Percentiles rank a stretch among this genome's conserved stretches.
phyloP scores from a whole-genome alignment of 92 coral and sea anemone species.

The Anthopleura xanthogrammica region DNA sequence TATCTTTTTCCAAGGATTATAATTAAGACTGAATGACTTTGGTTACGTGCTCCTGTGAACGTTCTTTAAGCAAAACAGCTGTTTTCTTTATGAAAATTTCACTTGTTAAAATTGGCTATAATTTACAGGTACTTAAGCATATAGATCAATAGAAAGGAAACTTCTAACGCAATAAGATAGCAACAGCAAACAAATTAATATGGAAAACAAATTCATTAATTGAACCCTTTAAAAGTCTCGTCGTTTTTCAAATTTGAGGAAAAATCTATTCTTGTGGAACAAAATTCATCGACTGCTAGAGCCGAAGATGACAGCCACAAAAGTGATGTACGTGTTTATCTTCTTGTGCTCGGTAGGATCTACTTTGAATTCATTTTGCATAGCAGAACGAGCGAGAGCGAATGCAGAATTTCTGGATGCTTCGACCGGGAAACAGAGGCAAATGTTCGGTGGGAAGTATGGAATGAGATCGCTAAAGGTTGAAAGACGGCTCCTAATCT shows the following conservation, averaged over 20 bases:
- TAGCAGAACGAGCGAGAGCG: background rate
- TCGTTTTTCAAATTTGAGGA: background rate
- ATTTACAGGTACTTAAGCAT: too few species aligned
- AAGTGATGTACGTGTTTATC: background rate
- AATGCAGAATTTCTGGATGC: background rate
- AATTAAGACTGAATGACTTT: too few species aligned
- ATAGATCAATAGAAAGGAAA: background rate
- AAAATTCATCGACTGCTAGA: background rate
- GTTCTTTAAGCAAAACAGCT: background rate
- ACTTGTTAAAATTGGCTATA: too few species aligned
- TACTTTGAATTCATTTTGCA: background rate
- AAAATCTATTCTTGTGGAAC: background rate
- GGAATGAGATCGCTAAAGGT: background rate
- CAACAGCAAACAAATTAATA: too few species aligned
- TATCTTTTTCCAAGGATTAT: too few species aligned
- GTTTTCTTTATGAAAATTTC: background rate
- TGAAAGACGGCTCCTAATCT: background rate
- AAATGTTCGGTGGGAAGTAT: background rate
- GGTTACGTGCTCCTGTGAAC: background rate
- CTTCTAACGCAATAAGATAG: too few species aligned
- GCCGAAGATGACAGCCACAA: background rate
- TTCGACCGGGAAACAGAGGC: background rate
- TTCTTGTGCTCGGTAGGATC: background rate
- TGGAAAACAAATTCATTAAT: background rate
- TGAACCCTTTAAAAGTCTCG: background rate